A percentile compares a stretch with the other conserved stretches of the same genome.
These are phyloP conservation scores for Slavum lentiscoides DNA, from an alignment of 2,888 invertebrate species.

Conservation along the genomic window DNA sequence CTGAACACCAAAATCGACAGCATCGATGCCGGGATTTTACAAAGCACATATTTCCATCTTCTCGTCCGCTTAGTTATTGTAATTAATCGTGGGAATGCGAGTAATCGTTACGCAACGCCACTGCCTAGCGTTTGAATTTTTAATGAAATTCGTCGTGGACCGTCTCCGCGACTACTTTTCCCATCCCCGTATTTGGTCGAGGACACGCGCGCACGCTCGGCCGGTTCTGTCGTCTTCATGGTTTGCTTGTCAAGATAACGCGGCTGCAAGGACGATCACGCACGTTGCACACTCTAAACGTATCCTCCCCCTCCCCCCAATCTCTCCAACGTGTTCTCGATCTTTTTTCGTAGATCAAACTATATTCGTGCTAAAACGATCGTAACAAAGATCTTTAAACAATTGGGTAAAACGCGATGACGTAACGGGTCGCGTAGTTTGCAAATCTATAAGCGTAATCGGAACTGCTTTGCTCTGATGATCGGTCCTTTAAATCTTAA, in stretches of 20 bases:
- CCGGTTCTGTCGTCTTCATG: slow-evolving; percentile 20
- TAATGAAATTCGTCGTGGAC: not conserved
- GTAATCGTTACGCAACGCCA: not conserved
- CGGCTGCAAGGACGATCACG: slow-evolving; percentile 18
- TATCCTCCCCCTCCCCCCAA: too few species aligned
- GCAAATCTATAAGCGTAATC: too few species aligned
- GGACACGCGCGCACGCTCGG: not conserved
- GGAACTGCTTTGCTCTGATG: too few species aligned
- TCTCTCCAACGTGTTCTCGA: not conserved
- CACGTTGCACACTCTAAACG: too few species aligned
- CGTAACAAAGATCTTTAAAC: too few species aligned
- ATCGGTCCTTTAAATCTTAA: not conserved
- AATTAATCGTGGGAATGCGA: too few species aligned
- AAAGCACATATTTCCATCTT: too few species aligned
- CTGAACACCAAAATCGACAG: not conserved
- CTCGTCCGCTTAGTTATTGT: too few species aligned
- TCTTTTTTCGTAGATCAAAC: not conserved
- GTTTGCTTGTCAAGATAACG: slow-evolving; percentile 21
- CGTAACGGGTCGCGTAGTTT: too few species aligned
- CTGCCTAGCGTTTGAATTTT: not conserved
- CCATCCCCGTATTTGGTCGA: not conserved
- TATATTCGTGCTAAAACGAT: not conserved
- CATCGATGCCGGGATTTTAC: too few species aligned
- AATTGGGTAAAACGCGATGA: not conserved
- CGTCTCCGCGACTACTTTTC: not conserved